phyloP scores from a whole-genome alignment of 2,888 invertebrate species.

The Spisula solida region DNA sequence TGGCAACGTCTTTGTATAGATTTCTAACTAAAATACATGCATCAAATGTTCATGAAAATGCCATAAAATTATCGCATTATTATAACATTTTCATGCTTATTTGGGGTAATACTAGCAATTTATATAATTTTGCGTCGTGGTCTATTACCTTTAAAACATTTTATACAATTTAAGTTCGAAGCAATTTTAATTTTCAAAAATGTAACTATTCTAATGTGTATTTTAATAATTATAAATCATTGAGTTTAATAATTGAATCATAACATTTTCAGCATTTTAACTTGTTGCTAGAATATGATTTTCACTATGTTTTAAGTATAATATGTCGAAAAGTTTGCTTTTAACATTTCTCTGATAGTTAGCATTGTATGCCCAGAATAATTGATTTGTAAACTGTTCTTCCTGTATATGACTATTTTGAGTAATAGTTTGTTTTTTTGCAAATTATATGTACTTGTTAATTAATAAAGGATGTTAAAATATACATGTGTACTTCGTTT shows the following conservation, averaged over 20 bases:
- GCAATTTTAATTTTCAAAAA: no score
- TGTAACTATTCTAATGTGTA: no score
- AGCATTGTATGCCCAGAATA: background rate
- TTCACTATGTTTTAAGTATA: background rate
- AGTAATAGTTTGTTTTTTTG: conserved; percentile 13
- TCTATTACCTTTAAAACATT: no score
- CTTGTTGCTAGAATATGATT: background rate
- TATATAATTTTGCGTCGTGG: no score
- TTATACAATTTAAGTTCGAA: no score
- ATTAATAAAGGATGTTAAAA: conserved; percentile 15
- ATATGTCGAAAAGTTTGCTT: background rate
- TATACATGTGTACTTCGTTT: background rate
- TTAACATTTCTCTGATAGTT: background rate
- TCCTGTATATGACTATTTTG: no score
- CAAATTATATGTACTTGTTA: conserved; percentile 22
- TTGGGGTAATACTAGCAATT: background rate
- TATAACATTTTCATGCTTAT: background rate
- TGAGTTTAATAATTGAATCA: background rate
- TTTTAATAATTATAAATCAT: no score
- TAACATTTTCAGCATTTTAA: background rate
- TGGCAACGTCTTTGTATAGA: background rate
- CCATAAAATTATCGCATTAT: background rate
- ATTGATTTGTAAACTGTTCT: background rate
- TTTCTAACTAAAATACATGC: background rate
- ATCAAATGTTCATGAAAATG: background rate